Evolutionary conservation across 2,797 vertebrate species (phyloP).

Genomic region (Pygocentrus nattereri): DNA sequence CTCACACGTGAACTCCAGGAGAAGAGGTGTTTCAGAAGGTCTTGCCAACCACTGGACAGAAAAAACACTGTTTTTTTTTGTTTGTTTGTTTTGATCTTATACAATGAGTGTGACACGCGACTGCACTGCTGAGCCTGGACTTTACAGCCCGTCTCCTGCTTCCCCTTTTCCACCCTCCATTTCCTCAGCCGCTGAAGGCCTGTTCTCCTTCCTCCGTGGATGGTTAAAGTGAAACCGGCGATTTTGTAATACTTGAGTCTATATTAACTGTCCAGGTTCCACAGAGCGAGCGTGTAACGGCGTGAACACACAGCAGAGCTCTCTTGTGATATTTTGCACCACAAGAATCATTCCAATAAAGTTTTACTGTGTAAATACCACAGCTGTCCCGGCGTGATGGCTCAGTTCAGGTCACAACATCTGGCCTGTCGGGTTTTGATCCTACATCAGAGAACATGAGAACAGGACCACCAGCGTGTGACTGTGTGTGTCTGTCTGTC

Average conservation of each 20-base stretch:
- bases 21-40: too few species aligned
- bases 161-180: conserved; percentile 36
- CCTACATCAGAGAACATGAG: too few species aligned
- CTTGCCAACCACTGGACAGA: too few species aligned
- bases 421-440: too few species aligned
- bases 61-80: background rate
- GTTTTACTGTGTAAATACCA: conserved; percentile 80
- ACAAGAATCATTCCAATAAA: conserved; percentile 84
- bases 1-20: background rate
- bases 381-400: background rate
- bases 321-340: conserved; percentile 81
- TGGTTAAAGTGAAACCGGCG: conserved; percentile 41
- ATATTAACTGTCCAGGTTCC: conserved; percentile 35
- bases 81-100: background rate
- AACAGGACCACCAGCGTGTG: too few species aligned
- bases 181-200: conserved; percentile 40
- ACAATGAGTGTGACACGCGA: background rate
- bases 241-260: conserved; percentile 50
- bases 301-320: conserved; percentile 64
- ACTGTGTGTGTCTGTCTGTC: too few species aligned
- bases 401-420: background rate
- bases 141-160: background rate
- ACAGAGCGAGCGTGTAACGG: conserved; percentile 64
- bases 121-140: background rate
- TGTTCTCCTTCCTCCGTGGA: conserved; percentile 42